Evolutionary conservation across 2,888 invertebrate genomes (phyloP), one percentile per base, ranked within the genome.

Genomic region (Odontocolon sp.): DNA sequence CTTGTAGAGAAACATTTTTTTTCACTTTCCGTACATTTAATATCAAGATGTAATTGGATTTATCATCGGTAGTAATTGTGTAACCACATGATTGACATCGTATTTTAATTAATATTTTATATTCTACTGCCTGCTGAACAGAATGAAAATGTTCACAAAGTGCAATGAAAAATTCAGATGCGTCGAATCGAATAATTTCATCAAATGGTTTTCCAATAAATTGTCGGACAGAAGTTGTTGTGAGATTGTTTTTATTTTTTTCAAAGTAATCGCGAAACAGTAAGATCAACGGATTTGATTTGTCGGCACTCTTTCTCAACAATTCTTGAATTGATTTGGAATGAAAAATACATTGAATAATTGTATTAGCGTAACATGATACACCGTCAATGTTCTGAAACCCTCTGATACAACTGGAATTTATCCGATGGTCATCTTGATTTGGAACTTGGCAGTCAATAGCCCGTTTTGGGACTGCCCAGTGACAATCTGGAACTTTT

Each of bases 311-410:
- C 2, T 67, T 59, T 21, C 26, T 26, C 16, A 59, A 14, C 54
- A 45, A 9, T 26, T 52, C 5, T 23, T 38, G 42, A 0, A 57
- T 16, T 6, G n/a, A 11, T 18, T 36, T 4, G 16, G 54, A 63
- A 18, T 74, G 26, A 42, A 74, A 68, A 6, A 68, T 28, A 11
- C 66, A 76, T 26, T 76, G 71, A 2, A 76, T 11, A n/a, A 21
- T 26, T n/a, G 71, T 50, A 33, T 71, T 71, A 26, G 42, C 52
- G 31, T 57, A 69, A 26, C 68, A 45, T 33, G 64, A 76, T 8
- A 64, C 33, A 57, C 59, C 70, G 36, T 66, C 70, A 21, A 9
- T 28, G 42, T 70, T 66, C n/a, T 42, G 40, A 9, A 76, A 28
- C 9, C 75, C 70, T 36, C 47, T 38, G 11, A 66, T 16, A n/a